Evolutionary conservation across 2,113 vertebrate genomes (phyloP), one percentile per base, ranked within the genome.

Genomic region (Ptilonorhynchus violaceus): DNA sequence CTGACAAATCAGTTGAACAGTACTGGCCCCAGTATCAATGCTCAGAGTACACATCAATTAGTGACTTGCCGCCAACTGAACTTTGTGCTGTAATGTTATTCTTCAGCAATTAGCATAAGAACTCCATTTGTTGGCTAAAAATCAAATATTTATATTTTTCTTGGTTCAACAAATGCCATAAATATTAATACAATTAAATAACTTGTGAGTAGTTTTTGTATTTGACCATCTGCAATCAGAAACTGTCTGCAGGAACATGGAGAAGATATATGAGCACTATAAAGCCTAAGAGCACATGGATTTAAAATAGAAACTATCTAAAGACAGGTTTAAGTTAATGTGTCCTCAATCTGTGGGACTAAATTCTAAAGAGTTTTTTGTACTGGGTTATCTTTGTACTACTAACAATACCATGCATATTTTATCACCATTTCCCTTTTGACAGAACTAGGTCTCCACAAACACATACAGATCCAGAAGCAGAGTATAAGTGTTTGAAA

Each of bases 361-460:
- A 59, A 42, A 46, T 56, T 91, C 64, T 88, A 55, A 70, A 69
- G 41, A 83, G 68, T 18, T 47, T 96, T 93, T 79, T 64, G 50
- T 64, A 70, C 69, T 44, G 47, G 35, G 28, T 69, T 92, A 83
- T 83, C 67, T 88, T 88, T 81, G 67, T 81, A 33, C 72, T 70
- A 93, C 88, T 92, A 96, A 95, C 88, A 94, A 86, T 93, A 70
- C 69, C 28, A 66, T 77, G 58, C 80, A 91, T 94, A 93, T 94
- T 96, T 96, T 89, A 96, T 70, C 75, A 85, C 78, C 49, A 30
- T 53, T 92, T 91, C 59, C 52, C 11, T 95, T 95, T 92, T 95
- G 91, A 96, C 91, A 95, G 80, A 97, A 96, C 81, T 96, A 82
- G 95, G 95, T 92, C 93, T 96, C 72, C 60, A 90, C 53, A 93